Evolutionary conservation across 2,797 vertebrate species (phyloP), one percentile per base, ranked within the genome.

Genomic region (Mallotus villosus): DNA sequence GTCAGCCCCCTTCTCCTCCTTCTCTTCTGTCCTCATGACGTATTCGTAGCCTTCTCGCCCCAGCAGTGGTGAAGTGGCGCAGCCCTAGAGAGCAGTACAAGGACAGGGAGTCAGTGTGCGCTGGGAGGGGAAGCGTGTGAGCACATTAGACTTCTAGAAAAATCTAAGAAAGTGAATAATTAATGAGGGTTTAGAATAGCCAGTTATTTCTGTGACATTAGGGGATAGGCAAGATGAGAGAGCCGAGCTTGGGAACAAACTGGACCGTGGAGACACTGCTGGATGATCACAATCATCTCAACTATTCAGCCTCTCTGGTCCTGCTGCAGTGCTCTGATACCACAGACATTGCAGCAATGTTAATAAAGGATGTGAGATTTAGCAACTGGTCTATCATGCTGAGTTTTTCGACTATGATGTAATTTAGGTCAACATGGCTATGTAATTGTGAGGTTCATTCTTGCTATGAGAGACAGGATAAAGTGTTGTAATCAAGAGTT

Each of bases 11-110:
- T 29, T 14, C 9, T 37, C 3, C 34, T 5, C 41, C 41, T 9
- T 73, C 68, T 66, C 64, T 63, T 41, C 17, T 29, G 2, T 68
- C 68, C 66, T 59, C 69, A 74, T 74, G 83, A 76, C 73, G 60
- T 70, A 53, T 80, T 71, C 68, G 62, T 58, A 69, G 70, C 27
- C 27, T 29, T 29, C 27, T 29, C 27, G 27, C 27, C 27, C 27
- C 78, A 75, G 71, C 80, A 76, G 73, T 69, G 72, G 89, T 89
- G 84, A 88, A 85, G 88, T 84, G 3, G 51, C 73, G 64, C 74
- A 87, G 85, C 79, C 85, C 82, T 74, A 88, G 83, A 89, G 90
- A 87, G 71, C 76, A 72, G 74, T 27, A 67, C 72, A 71, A 80
- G 80, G 85, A 60, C 16, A 61, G 41, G 4, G 78, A 1, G 7